phyloP scores from a whole-genome alignment of 2,797 vertebrate species.

The Meriones psammophilus region DNA sequence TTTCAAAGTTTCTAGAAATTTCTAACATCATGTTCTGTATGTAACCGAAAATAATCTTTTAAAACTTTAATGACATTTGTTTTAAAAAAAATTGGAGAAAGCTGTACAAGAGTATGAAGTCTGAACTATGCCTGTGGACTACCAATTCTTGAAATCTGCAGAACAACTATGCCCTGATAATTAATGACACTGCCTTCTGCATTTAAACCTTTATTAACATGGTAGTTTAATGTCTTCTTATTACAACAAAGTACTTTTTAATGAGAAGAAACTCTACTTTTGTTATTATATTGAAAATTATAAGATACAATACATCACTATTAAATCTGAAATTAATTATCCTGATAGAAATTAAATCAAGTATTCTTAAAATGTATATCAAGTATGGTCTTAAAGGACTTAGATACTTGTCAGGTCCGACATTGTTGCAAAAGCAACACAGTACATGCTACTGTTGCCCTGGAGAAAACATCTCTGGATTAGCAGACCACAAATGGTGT shows the following conservation, averaged over 20 bases:
- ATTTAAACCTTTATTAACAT: background rate
- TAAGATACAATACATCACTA: background rate
- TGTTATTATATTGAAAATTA: background rate
- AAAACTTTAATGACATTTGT: slow-evolving; percentile 39
- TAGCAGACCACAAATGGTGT: too few relatives aligned
- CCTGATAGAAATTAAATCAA: slow-evolving; percentile 16
- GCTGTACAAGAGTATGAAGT: background rate
- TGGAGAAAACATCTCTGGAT: too few relatives aligned
- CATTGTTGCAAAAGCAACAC: too few relatives aligned
- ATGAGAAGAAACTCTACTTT: background rate
- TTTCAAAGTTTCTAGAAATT: background rate
- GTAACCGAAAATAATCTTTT: background rate
- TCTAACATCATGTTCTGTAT: background rate
- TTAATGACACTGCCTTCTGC: background rate
- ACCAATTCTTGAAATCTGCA: background rate
- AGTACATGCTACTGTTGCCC: too few relatives aligned
- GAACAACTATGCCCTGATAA: background rate
- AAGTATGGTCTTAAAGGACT: background rate
- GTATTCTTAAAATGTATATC: slow-evolving; percentile 25
- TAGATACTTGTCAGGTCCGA: background rate
- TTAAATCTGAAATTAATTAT: slow-evolving; percentile 25
- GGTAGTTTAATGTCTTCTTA: background rate
- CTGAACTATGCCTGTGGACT: background rate
- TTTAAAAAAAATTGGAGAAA: slow-evolving; percentile 15
- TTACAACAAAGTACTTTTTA: background rate